Evolutionary conservation across 2,888 invertebrate species (phyloP).

Genomic region (Euspilapteryx auroguttella): DNA sequence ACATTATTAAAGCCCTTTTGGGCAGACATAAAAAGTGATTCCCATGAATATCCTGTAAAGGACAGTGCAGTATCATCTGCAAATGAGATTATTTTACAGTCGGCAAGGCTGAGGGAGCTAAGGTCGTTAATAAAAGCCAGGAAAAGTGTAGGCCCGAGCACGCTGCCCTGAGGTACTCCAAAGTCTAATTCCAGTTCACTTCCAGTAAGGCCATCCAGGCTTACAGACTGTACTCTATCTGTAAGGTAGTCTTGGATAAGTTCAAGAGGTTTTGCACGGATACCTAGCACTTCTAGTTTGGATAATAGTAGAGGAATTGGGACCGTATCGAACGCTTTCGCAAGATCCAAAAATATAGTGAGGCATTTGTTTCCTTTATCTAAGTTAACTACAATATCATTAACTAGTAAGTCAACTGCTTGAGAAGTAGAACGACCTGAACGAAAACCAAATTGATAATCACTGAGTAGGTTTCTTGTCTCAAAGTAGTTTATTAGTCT

Average conservation of each 20-base stretch:
- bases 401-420: slow-evolving; percentile 1
- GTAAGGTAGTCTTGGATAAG: background rate
- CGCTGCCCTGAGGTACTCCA: slow-evolving; percentile 3
- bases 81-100: background rate
- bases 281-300: slow-evolving; percentile 1
- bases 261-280: background rate
- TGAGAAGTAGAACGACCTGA: slow-evolving; percentile 1
- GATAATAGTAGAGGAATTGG: slow-evolving; percentile 3
- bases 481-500: slow-evolving; percentile 3
- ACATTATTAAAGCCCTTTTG: slow-evolving; percentile 1
- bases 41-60: slow-evolving; percentile 1
- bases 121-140: slow-evolving; percentile 2
- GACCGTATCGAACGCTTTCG: slow-evolving; percentile 5
- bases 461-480: slow-evolving; percentile 1
- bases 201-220: background rate
- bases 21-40: background rate
- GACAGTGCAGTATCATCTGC: slow-evolving; percentile 4
- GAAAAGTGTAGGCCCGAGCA: slow-evolving; percentile 1
- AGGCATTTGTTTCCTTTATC: slow-evolving; percentile 1
- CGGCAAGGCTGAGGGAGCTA: background rate
- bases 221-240: background rate
- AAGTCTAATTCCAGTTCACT: background rate
- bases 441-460: slow-evolving; percentile 5
- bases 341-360: slow-evolving; percentile 3
- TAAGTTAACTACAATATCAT: background rate